Conservation (phyloP, 2,888 invertebrate species). For the Apamea anceps region DNA sequence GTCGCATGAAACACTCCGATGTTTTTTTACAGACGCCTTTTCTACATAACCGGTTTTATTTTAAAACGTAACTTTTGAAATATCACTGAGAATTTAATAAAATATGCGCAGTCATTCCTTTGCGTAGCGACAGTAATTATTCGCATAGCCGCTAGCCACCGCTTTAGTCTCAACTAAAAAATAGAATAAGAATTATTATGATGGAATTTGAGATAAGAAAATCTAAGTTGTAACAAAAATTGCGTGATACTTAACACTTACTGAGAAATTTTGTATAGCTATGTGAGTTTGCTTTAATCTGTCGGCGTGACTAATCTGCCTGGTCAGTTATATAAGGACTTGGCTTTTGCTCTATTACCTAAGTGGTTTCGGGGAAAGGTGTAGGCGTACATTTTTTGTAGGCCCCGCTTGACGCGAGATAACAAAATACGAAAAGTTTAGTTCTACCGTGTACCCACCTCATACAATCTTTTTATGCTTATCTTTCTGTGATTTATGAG, state of each 20-base stretch:
- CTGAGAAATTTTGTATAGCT: slow-evolving; percentile 58
- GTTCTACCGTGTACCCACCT: slow-evolving; percentile 89
- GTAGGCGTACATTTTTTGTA: slow-evolving; percentile 83
- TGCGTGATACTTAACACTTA: slow-evolving; percentile 67
- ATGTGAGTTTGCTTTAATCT: slow-evolving; percentile 54
- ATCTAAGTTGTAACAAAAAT: slow-evolving; percentile 62
- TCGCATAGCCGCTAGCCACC: slow-evolving; percentile 49
- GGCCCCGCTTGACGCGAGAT: slow-evolving; percentile 85
- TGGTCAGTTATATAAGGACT: slow-evolving; percentile 56
- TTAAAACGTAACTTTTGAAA: slow-evolving; percentile 51
- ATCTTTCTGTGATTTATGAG: slow-evolving; percentile 90
- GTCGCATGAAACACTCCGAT: slow-evolving; percentile 54
- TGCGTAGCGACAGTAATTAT: slow-evolving; percentile 57
- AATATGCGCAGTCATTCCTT: slow-evolving; percentile 60
- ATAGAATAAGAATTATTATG: slow-evolving; percentile 62
- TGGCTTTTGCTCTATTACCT: slow-evolving; percentile 66
- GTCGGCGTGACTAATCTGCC: slow-evolving; percentile 58
- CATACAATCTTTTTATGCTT: slow-evolving; percentile 91
- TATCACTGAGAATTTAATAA: slow-evolving; percentile 48
- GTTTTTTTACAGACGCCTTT: slow-evolving; percentile 52
- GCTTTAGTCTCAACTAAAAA: slow-evolving; percentile 49
- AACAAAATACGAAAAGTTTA: slow-evolving; percentile 89
- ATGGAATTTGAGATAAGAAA: slow-evolving; percentile 64
- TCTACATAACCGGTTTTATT: slow-evolving; percentile 60
- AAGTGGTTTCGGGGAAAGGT: slow-evolving; percentile 81